A percentile compares a stretch with the other conserved stretches of the same genome.
phyloP scores from a whole-genome alignment of 2,113 vertebrate species.

The Mohoua ochrocephala region DNA sequence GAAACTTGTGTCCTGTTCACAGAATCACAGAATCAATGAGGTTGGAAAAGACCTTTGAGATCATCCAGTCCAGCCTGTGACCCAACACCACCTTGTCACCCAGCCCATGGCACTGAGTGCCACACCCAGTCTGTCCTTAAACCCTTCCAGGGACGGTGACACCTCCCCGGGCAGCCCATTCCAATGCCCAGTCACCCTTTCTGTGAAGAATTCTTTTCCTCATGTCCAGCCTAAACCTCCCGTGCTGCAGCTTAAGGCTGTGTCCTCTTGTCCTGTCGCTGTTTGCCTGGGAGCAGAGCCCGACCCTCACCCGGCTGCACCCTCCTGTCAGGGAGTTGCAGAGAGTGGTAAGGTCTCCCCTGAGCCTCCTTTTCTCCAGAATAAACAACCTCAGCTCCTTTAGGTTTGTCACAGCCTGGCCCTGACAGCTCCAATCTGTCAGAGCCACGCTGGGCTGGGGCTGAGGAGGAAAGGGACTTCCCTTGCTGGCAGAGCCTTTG shows the following conservation, averaged over 20 bases:
- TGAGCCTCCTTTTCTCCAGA: neutral
- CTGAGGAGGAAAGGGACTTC: neutral
- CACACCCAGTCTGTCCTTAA: neutral
- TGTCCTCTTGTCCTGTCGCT: fast-evolving
- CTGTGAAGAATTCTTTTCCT: neutral
- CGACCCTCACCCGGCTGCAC: fast-evolving
- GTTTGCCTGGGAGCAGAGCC: neutral
- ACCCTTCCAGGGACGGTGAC: fast-evolving
- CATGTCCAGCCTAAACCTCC: neutral
- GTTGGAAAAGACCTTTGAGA: neutral
- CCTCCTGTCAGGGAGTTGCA: neutral
- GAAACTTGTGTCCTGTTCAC: neutral
- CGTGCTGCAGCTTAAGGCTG: too few species aligned
- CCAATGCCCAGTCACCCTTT: neutral
- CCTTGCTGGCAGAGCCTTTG: neutral
- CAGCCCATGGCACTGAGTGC: neutral
- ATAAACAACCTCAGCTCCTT: neutral
- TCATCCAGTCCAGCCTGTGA: neutral
- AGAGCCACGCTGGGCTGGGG: fast-evolving
- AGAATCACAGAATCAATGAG: neutral
- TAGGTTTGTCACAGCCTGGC: neutral
- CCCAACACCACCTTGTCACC: neutral
- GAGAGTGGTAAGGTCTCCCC: too few species aligned
- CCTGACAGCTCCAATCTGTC: neutral
- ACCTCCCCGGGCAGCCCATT: neutral